These are phyloP conservation scores for Busseola fusca DNA, from an alignment of 2,888 invertebrate genomes.

Conservation along the genomic window DNA sequence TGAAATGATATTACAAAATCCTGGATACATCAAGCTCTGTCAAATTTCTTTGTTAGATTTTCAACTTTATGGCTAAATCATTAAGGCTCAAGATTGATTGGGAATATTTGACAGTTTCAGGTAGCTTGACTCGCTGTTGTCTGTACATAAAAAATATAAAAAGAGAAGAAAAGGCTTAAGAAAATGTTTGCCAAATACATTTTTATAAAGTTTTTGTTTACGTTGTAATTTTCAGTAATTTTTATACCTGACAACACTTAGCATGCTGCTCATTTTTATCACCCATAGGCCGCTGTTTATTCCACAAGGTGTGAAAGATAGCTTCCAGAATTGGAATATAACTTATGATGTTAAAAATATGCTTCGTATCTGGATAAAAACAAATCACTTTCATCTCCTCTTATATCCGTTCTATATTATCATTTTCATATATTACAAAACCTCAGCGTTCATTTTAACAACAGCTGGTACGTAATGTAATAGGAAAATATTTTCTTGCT, in stretches of 20 bases:
- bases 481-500: too few species aligned
- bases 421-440: conserved; percentile 8
- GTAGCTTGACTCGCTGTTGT: too few species aligned
- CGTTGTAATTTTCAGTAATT: conserved; percentile 3
- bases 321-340: conserved; percentile 29
- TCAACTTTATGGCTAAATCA: too few species aligned
- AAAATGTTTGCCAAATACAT: not conserved
- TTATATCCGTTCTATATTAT: not conserved
- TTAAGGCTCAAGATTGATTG: too few species aligned
- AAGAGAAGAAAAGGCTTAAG: too few species aligned
- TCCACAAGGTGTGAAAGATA: conserved; percentile 23
- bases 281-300: conserved; percentile 23
- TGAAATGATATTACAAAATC: not conserved
- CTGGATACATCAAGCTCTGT: too few species aligned
- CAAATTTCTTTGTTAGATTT: too few species aligned
- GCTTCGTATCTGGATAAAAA: conserved; percentile 3
- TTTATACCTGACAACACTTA: conserved; percentile 36
- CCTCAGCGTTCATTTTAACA: not conserved
- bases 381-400: conserved; percentile 7
- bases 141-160: too few species aligned
- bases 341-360: conserved; percentile 15
- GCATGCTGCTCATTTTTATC: conserved; percentile 1
- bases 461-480: not conserved
- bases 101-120: too few species aligned
- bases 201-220: conserved; percentile 13